Conservation (phyloP, 2,797 vertebrate genomes). For the Lutjanus argentimaculatus region DNA sequence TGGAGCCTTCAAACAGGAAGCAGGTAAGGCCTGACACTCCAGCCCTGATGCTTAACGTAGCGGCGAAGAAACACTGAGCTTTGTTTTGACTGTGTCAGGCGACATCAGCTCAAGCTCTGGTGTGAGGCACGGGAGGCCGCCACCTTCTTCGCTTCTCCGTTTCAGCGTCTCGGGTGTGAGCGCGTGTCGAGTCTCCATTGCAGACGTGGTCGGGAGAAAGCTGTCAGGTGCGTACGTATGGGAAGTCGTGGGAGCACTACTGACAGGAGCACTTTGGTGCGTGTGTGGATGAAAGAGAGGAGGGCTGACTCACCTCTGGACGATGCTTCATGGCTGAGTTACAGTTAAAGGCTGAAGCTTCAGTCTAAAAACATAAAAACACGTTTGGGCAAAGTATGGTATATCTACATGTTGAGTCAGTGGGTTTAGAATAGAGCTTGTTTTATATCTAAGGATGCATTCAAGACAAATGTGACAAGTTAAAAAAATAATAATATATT, state of each 20-base stretch:
- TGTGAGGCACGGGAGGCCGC: slow-evolving; percentile 20
- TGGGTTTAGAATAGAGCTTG: not conserved
- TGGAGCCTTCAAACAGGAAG: slow-evolving; percentile 68
- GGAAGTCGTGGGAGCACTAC: slow-evolving; percentile 55
- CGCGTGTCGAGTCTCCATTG: slow-evolving; percentile 40
- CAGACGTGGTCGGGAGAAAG: slow-evolving; percentile 54
- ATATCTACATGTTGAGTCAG: not conserved
- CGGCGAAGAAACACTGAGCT: slow-evolving; percentile 69
- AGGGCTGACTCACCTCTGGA: slow-evolving; percentile 58
- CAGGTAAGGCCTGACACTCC: slow-evolving; percentile 77
- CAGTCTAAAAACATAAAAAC: not conserved
- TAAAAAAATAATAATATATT: not conserved
- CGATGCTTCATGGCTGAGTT: slow-evolving; percentile 27
- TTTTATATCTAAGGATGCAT: not conserved
- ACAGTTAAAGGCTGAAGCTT: not conserved
- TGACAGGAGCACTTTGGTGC: slow-evolving; percentile 64
- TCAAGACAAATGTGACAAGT: not conserved
- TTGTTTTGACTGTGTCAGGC: slow-evolving; percentile 84
- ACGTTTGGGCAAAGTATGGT: too few species aligned
- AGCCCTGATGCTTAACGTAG: slow-evolving; percentile 74
- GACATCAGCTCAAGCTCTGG: slow-evolving; percentile 81
- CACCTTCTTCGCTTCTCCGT: slow-evolving; percentile 59
- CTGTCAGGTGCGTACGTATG: slow-evolving; percentile 63
- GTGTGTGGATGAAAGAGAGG: slow-evolving; percentile 39
- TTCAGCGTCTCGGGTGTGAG: slow-evolving; percentile 65